Evolutionary conservation across 2,888 invertebrate genomes (phyloP).

Genomic region (Macropis europaea): DNA sequence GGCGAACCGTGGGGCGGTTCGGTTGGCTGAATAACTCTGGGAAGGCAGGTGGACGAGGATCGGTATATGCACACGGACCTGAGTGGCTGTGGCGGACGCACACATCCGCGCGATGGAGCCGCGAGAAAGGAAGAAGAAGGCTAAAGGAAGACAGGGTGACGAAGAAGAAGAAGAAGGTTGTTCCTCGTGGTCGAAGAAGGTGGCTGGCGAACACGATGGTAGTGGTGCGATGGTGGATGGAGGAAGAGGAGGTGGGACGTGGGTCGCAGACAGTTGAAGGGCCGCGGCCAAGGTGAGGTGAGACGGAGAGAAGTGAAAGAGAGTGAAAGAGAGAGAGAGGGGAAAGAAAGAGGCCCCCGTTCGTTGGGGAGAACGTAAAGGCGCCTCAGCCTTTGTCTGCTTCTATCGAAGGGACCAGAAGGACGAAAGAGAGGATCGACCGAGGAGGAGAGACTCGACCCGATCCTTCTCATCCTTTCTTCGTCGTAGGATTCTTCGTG

Average conservation of each 20-base stretch:
- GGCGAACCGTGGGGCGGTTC: conserved; percentile 42
- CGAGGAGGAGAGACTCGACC: conserved; percentile 24
- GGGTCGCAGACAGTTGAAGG: conserved; percentile 79
- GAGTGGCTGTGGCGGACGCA: conserved; percentile 23
- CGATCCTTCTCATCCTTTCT: conserved; percentile 36
- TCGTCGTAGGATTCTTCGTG: conserved; percentile 15
- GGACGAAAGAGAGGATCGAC: conserved; percentile 51
- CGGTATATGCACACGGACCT: conserved; percentile 46
- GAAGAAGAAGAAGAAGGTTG: conserved; percentile 43
- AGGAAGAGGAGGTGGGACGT: conserved; percentile 71
- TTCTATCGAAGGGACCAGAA: conserved; percentile 58
- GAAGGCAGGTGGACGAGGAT: conserved; percentile 64
- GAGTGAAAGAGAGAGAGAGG: conserved; percentile 49
- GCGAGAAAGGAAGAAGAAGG: conserved; percentile 32
- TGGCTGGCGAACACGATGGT: conserved; percentile 41
- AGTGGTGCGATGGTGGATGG: conserved; percentile 36
- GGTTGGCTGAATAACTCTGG: conserved; percentile 56
- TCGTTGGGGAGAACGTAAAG: conserved; percentile 58
- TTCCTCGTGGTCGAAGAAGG: conserved; percentile 46
- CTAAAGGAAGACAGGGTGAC: conserved; percentile 21
- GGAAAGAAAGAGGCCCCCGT: conserved; percentile 51
- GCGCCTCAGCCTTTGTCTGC: conserved; percentile 71
- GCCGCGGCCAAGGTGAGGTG: conserved; percentile 80
- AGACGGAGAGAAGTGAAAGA: conserved; percentile 60
- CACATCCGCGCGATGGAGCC: conserved; percentile 35